A percentile compares a stretch with the other conserved stretches of the same genome.
Evolutionary conservation across 1,140 invertebrate genomes (phyloP).

Genomic region (Zaprionus tsacasi): DNA sequence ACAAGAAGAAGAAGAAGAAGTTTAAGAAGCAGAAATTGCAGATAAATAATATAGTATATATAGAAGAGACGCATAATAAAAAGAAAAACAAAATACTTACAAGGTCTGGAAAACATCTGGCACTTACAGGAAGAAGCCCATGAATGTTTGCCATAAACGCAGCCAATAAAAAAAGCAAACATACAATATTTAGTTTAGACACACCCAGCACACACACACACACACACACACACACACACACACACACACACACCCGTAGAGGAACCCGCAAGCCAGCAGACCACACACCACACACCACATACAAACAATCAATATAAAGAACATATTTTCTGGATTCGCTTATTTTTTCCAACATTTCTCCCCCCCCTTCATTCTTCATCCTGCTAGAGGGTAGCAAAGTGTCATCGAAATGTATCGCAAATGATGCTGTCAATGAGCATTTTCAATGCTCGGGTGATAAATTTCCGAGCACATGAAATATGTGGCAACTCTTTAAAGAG

Average conservation of each 20-base stretch:
- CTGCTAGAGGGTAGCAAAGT: conserved; percentile 6
- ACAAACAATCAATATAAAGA: conserved; percentile 58
- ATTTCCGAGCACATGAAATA: neutral
- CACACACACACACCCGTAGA: neutral
- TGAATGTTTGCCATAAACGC: conserved; percentile 36
- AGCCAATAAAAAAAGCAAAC: conserved; percentile 39
- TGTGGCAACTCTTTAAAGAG: neutral
- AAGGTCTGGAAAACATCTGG: conserved; percentile 23
- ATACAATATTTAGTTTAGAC: conserved; percentile 39
- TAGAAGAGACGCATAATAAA: conserved; percentile 14
- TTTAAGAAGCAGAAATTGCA: conserved; percentile 11
- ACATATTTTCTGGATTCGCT: conserved; percentile 3
- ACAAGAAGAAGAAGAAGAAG: conserved; percentile 15
- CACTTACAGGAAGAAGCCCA: conserved; percentile 23
- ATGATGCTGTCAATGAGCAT: conserved; percentile 35
- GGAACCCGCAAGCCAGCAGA: neutral
- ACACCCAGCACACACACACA: conserved; percentile 14
- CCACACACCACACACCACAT: neutral
- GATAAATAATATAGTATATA: conserved; percentile 20
- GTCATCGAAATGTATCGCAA: conserved; percentile 34
- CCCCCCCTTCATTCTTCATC: neutral
- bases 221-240: conserved; percentile 2
- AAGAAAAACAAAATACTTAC: conserved; percentile 14
- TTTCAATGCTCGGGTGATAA: conserved; percentile 14
- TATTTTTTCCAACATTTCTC: neutral